Evolutionary conservation across 2,797 vertebrate species (phyloP), one percentile per base, ranked within the genome.

Genomic region (Chelon labrosus): DNA sequence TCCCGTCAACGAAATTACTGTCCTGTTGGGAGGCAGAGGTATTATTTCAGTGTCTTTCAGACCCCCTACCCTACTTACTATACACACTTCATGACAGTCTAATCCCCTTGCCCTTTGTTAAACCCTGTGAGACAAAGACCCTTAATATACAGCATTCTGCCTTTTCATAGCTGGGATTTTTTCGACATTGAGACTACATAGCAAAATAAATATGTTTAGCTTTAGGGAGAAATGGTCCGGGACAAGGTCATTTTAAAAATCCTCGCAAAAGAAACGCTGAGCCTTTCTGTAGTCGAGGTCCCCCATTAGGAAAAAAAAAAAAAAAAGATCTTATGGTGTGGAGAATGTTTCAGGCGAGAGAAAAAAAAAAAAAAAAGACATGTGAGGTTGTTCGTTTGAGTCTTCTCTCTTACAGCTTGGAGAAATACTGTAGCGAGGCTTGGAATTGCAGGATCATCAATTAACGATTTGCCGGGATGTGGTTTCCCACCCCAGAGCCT

Each of bases 381-480:
- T 54, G 66, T 19, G 38, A 53, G 35, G 65, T 70, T 75, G 77
- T 79, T 83, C 75, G 77, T 81, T 80, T 49, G 64, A 80, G 54
- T 75, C 57, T 67, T 55, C 60, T 66, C 60, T 71, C 71, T 12
- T 22, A 58, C 47, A 3, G 73, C 83, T 88, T 0, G 14, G 64
- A 82, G 79, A 84, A 79, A 86, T 67, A 72, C 65, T 76, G 62
- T 51, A 75, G 77, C 67, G 7, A 44, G 50, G 67, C 64, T 42
- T 57, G 68, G 69, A 85, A 87, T 82, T 74, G 78, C 87, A 77
- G 84, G 72, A 89, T 90, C 90, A 87, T 93, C 92, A 92, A 88
- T 92, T 93, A 91, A 88, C 84, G 88, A 90, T 89, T 92, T 87
- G 84, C 83, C 39, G 76, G 83, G 82, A 85, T 75, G 84, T 80